Base-by-base conservation (phyloP, 2,888 invertebrate genomes). In the Latheticus oryzae region DNA sequence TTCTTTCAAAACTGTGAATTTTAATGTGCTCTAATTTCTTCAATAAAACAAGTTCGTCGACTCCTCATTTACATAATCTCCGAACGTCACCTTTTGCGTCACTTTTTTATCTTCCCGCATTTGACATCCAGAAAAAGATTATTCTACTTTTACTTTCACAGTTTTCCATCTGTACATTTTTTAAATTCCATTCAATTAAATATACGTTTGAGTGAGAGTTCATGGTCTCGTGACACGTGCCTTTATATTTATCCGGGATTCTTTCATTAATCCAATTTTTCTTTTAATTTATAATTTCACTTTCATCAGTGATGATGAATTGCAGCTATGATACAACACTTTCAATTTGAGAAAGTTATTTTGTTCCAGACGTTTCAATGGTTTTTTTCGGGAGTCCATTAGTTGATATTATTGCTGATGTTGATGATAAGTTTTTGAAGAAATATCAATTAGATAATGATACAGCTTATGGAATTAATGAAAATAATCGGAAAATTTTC, bases 371-470 rank as follows among this genome's bases (percentile, higher is more conserved):
- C 33, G 24, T 5, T 57, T 43, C 28, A 8, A 47, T 62, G 0
- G 33, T 64, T 7, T 64, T 58, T 42, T 15, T 71, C 8, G 71
- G 70, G 35, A 65, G 65, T 17, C 71, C 70, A 7, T 47, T 71
- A 5, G 32, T 69, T 2, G 71, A 71, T 40, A 32, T 69, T 8
- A 63, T 61, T 32, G 63, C 55, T 5, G 38, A 63, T 8, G 66
- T 70, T 4, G 62, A 63, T 12, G 35, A 53, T n/a, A 13, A 35
- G 4, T 67, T 70, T 21, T 58, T 70, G 28, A n/a, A 56, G 37
- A 64, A 61, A 24, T 67, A 66, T 48, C 28, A 58, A 8, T 37
- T 71, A 2, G 47, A 64, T 38, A 54, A 60, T 0, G 67, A 71
- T 52, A 54, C 60, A 11, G 64, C 69, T 1, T 47, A 59, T 26